Base-by-base conservation (phyloP, 2,797 vertebrate genomes). In the Mormyrus hasselquistii region DNA sequence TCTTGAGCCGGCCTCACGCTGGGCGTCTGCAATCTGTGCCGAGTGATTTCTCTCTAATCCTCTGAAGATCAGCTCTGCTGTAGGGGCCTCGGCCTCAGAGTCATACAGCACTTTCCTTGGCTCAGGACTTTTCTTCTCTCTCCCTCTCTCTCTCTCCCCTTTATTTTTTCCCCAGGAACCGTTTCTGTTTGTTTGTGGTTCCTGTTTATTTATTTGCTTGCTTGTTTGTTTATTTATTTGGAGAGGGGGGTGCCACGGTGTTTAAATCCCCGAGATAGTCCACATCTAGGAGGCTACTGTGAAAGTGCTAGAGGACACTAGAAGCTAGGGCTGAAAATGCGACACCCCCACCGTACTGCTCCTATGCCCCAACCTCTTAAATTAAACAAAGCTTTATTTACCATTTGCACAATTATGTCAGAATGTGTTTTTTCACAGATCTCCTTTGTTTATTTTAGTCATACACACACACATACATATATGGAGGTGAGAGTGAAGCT, bases 1-100 rank as follows among this genome's bases (percentile, higher is more conserved):
- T 62, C 55, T 65, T 87, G 34, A 62, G 86, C n/a, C 19, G 57
- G 57, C n/a, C 86, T 41, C 86, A 55, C 29, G 53, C 85, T 59
- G 85, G 19, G 38, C 55, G 22, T 65, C 86, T 87, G 86, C 86
- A 87, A 87, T 87, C 57, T 62, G 57, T 44, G 38, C 41, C 41
- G 55, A 87, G 55, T 44, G 57, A 87, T 87, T 87, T 87, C 86
- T 87, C 55, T 44, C 86, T 87, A 87, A 44, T 87, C 86, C 86
- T 62, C 86, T 65, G 57, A 87, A 87, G 82, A 50, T 84, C 82
- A 84, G 82, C 38, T 84, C 41, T 22, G 82, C 38, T 49, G n/a
- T 62, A 25, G 29, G 22, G 57, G 57, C 53, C 41, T 16, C 1
- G 10, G 86, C 44, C 57, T 87, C 4, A 34, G 86, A 62, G 41